Percentiles rank a stretch among this genome's conserved stretches.
Conservation (phyloP, 2,797 vertebrate species). For the Notamacropus eugenii region DNA sequence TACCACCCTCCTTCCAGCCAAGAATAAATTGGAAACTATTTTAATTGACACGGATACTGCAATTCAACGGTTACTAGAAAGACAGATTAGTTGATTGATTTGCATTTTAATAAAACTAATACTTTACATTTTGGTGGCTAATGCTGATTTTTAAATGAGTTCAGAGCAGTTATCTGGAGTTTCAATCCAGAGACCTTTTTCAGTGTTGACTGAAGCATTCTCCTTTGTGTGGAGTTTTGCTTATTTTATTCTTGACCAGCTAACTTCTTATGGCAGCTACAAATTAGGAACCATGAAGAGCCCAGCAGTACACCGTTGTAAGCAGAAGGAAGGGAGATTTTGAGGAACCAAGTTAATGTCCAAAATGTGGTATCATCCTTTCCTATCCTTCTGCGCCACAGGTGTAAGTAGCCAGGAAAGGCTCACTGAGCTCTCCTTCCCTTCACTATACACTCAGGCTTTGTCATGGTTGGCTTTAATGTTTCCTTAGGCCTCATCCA, state of each 20-base stretch:
- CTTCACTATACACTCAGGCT: neutral
- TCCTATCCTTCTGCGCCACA: fast-evolving
- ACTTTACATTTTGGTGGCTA: slow-evolving; percentile 80
- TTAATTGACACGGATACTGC: slow-evolving; percentile 81
- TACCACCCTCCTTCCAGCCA: slow-evolving; percentile 77
- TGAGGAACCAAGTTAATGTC: neutral
- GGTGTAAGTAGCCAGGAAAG: neutral
- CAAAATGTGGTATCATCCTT: neutral
- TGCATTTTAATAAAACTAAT: slow-evolving; percentile 83
- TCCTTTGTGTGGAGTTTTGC: slow-evolving; percentile 63
- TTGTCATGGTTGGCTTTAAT: neutral
- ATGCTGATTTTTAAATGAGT: slow-evolving; percentile 78
- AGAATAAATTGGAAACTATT: slow-evolving; percentile 82
- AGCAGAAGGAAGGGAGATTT: neutral
- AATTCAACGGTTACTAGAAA: slow-evolving; percentile 80
- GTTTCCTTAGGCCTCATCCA: neutral
- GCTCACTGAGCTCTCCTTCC: neutral
- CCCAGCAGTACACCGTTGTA: neutral
- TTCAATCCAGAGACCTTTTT: slow-evolving; percentile 63
- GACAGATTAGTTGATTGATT: slow-evolving; percentile 82
- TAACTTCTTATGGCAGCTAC: neutral
- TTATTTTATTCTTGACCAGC: slow-evolving; percentile 62
- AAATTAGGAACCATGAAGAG: neutral
- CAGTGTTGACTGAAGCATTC: slow-evolving; percentile 66
- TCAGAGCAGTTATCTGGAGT: slow-evolving; percentile 65